A percentile compares a stretch with the other conserved stretches of the same genome.
These are phyloP conservation scores for Momotus momota DNA, from an alignment of 2,797 vertebrate species.

Conservation along the genomic window DNA sequence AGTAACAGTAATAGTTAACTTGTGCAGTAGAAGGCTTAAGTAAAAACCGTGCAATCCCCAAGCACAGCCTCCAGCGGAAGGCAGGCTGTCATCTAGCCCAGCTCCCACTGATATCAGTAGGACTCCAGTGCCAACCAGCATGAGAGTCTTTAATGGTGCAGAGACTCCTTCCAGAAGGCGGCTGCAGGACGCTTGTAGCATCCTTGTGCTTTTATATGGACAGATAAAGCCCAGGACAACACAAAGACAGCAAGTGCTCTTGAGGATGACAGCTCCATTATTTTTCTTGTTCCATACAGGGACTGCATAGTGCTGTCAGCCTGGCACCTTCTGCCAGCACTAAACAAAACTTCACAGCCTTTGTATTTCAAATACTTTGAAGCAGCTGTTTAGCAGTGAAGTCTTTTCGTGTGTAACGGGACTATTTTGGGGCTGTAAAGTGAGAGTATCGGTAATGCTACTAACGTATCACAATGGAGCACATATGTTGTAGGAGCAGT, in stretches of 20 bases:
- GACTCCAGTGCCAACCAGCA: background rate
- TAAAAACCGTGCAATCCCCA: background rate
- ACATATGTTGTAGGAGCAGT: background rate
- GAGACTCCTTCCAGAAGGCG: background rate
- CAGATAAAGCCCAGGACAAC: background rate
- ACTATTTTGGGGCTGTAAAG: background rate
- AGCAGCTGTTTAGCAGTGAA: background rate
- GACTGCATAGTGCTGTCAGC: background rate
- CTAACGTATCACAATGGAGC: background rate
- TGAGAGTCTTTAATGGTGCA: accelerated
- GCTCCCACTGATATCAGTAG: background rate
- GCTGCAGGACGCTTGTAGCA: background rate
- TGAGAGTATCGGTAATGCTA: no score
- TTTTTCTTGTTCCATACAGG: background rate
- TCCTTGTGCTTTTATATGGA: background rate
- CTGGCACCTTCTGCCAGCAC: background rate
- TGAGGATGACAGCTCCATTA: background rate
- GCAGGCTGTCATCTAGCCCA: background rate
- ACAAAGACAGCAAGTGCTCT: background rate
- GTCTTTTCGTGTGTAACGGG: background rate
- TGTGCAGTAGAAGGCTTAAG: background rate
- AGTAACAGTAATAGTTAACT: background rate
- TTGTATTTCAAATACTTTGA: background rate
- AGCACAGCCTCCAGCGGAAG: background rate
- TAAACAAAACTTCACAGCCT: background rate